Percentiles rank a stretch among this genome's conserved stretches.
Evolutionary conservation across 2,888 invertebrate genomes (phyloP).

Genomic region (Campoplex capitator): DNA sequence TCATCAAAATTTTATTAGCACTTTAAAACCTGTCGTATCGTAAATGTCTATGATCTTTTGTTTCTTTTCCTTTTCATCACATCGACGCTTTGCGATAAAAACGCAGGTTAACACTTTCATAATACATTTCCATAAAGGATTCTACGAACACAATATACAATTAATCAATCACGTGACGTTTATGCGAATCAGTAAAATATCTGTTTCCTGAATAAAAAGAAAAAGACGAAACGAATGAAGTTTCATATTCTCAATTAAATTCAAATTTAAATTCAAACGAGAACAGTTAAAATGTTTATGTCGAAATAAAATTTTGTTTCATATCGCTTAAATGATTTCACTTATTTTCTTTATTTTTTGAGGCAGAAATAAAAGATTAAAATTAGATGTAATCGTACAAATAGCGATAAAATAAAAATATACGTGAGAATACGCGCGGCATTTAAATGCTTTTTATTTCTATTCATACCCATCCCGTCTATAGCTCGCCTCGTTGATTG

Average conservation of each 20-base stretch:
- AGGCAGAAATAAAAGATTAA: not conserved
- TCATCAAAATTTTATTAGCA: not conserved
- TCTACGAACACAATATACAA: not conserved
- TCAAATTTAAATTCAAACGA: not conserved
- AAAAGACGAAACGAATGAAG: not conserved
- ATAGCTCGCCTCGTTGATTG: not conserved
- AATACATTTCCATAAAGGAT: not conserved
- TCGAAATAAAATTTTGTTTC: not conserved
- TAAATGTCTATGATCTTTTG: not conserved
- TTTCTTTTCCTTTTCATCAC: not conserved
- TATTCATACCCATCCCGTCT: not conserved
- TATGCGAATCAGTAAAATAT: slow-evolving; percentile 10
- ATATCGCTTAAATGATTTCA: not conserved
- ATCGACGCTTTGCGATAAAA: not conserved
- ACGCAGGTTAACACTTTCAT: not conserved
- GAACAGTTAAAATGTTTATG: not conserved
- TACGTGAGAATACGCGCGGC: slow-evolving; percentile 11
- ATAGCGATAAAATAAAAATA: not conserved
- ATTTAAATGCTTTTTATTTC: slow-evolving; percentile 10
- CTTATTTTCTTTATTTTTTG: not conserved
- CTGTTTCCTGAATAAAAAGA: not conserved
- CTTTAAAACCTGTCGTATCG: not conserved
- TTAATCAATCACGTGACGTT: slow-evolving; percentile 33
- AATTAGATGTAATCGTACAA: not conserved
- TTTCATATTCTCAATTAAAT: not conserved